Conservation (phyloP, 2,113 vertebrate genomes). For the Hirundichthys speculiger region DNA sequence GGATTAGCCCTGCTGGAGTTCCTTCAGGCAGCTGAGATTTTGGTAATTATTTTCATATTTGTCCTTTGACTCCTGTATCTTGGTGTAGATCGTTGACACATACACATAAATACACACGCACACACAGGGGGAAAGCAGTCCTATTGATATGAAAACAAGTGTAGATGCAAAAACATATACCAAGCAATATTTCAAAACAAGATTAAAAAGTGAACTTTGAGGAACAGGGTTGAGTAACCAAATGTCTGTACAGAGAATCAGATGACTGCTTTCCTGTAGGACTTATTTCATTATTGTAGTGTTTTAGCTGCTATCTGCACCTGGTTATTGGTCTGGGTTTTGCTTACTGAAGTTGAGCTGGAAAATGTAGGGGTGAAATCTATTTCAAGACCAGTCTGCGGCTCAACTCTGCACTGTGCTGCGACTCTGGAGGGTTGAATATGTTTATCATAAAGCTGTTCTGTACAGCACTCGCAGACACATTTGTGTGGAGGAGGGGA, state of each 20-base stretch:
- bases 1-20: constrained; percentile 55
- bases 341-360: constrained; percentile 6
- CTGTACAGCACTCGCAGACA: constrained; percentile 16
- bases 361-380: constrained; percentile 27
- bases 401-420: constrained; percentile 6
- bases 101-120: constrained; percentile 2
- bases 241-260: neutral
- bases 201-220: constrained; percentile 4
- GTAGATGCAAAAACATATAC: neutral
- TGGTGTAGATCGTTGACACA: constrained; percentile 16
- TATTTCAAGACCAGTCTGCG: constrained; percentile 46
- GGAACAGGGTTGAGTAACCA: neutral
- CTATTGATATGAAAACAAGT: neutral
- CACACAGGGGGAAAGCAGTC: neutral
- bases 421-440: constrained; percentile 22
- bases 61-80: constrained; percentile 52
- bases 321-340: constrained; percentile 17
- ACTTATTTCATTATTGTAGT: neutral
- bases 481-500: constrained; percentile 30
- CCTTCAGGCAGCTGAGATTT: constrained; percentile 50
- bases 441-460: constrained; percentile 33
- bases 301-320: neutral
- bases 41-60: constrained; percentile 69
- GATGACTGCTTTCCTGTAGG: neutral
- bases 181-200: constrained; percentile 5